Conservation (phyloP, 2,113 vertebrate species). For the Hystrix brachyura region DNA sequence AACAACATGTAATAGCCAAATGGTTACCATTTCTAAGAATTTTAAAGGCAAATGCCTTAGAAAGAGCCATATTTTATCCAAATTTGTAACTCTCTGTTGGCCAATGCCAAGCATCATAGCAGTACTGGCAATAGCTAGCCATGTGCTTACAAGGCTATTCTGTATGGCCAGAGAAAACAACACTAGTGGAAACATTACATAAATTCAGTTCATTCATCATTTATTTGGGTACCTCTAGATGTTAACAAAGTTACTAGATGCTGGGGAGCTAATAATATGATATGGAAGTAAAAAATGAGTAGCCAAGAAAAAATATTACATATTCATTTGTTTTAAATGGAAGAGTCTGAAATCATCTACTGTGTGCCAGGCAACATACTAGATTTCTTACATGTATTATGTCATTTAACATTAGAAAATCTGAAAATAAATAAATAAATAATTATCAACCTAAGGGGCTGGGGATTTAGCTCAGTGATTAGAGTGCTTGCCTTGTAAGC, state of each 20-base stretch:
- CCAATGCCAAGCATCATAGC: not conserved
- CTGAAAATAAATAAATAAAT: too few species aligned
- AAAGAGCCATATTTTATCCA: slow-evolving; percentile 55
- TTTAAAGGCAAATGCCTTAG: slow-evolving; percentile 39
- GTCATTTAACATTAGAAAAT: not conserved
- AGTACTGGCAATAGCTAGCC: not conserved
- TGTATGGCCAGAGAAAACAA: not conserved
- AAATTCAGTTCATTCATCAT: slow-evolving; percentile 5
- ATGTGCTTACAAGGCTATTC: not conserved
- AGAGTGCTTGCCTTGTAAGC: too few species aligned
- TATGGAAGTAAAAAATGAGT: slow-evolving; percentile 29
- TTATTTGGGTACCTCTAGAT: not conserved
- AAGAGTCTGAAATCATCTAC: not conserved
- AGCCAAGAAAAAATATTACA: slow-evolving; percentile 14
- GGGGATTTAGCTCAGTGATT: too few species aligned
- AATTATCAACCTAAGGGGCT: too few species aligned
- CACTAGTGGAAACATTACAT: not conserved
- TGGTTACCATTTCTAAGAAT: not conserved
- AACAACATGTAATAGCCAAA: not conserved
- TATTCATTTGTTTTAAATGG: slow-evolving; percentile 25
- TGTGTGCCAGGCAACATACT: not conserved
- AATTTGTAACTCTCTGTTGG: not conserved
- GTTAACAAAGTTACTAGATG: not conserved
- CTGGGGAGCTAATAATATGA: slow-evolving; percentile 19
- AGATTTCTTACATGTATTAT: not conserved